phyloP scores from a whole-genome alignment of 2,113 vertebrate genomes.

The Puma concolor region DNA sequence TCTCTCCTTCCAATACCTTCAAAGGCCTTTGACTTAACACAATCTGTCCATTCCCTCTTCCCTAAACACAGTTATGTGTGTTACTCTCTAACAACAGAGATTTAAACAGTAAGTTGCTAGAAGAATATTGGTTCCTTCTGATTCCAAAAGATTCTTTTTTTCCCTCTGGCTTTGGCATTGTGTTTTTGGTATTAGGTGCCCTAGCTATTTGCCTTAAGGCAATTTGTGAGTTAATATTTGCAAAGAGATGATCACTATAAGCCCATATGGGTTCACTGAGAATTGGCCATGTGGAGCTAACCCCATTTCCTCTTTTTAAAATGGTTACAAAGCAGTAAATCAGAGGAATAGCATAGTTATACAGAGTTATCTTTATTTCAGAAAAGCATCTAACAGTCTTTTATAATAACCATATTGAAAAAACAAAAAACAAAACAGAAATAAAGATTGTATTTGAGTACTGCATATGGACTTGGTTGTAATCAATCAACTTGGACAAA shows the following conservation, averaged over 20 bases:
- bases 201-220: conserved; percentile 49
- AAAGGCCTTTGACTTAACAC: conserved; percentile 36
- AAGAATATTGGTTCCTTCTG: conserved; percentile 43
- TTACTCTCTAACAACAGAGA: conserved; percentile 3
- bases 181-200: conserved; percentile 59
- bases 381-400: conserved; percentile 14
- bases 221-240: conserved; percentile 68
- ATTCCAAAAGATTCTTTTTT: conserved; percentile 38
- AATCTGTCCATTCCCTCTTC: background rate
- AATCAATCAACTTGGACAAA: background rate
- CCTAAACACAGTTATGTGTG: background rate
- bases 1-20: conserved; percentile 38
- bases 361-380: conserved; percentile 36
- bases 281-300: conserved; percentile 64
- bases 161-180: background rate
- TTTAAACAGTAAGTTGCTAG: conserved; percentile 40
- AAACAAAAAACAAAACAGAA: background rate
- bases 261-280: conserved; percentile 56
- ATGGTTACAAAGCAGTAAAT: background rate
- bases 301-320: conserved; percentile 54
- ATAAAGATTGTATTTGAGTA: background rate
- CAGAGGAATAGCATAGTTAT: background rate
- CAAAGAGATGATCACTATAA: conserved; percentile 58
- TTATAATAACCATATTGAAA: background rate
- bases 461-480: background rate